Base-by-base conservation (phyloP, 2,888 invertebrate genomes). In the Heteromyza rotundicornis region DNA sequence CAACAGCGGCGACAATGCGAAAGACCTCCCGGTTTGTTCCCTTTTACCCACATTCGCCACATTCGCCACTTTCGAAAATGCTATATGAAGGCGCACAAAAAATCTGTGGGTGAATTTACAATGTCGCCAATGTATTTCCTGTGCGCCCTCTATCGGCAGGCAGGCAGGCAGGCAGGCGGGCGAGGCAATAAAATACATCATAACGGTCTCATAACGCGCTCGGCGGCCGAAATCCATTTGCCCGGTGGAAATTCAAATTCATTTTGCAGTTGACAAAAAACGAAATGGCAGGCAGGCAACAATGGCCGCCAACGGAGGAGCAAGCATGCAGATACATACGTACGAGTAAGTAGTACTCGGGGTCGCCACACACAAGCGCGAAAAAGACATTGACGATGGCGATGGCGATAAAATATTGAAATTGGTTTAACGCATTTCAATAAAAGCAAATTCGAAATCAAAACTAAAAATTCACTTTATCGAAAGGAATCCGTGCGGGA, bases 361-460 rank as follows among this genome's bases (percentile, higher is more conserved):
- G n/a, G n/a, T n/a, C 49, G 57, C 56, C 36, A 64, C 50, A 40
- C 40, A 63, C 22, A 40, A 24, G 44, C 58, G 55, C 40, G 56
- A 50, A n/a, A 40, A 47, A 7, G 40, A 40, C 40, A 3, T n/a
- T 7, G 17, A 19, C 40, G 40, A 40, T 32, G 10, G 47, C 2
- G 47, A 7, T 47, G 20, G 2, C 40, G 76, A 70, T 70, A 74
- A 73, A 77, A 78, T 76, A 74, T 76, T 74, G 74, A 74, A 74
- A 74, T 75, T 74, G 74, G 77, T 76, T 76, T 77, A 74, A 75
- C 73, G 77, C 76, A 74, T 76, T 76, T 74, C 75, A 74, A 76
- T 76, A 74, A 76, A 7, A 16, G 20, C 74, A 75, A 75, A 74
- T 75, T 77, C 77, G 74, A 74, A 74, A 74, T 74, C 74, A 74